A percentile compares a stretch with the other conserved stretches of the same genome.
Evolutionary conservation across 2,888 invertebrate species (phyloP).

Genomic region (Camptogramma bilineatum): DNA sequence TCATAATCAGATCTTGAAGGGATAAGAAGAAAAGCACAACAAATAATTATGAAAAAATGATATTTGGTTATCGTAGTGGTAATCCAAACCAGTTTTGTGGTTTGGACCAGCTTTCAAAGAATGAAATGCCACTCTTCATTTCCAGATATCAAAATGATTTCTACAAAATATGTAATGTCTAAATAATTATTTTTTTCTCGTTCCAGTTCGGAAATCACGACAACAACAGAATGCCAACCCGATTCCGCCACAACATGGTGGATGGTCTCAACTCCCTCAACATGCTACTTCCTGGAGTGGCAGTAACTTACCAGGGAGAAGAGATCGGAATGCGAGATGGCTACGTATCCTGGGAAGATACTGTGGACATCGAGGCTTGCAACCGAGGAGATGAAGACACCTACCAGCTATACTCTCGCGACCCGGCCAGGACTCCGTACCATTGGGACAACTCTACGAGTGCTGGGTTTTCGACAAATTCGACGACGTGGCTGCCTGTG

Average conservation of each 20-base stretch:
- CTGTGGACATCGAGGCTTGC: slow-evolving; percentile 84
- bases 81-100: no score
- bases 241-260: slow-evolving; percentile 87
- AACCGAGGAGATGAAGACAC: slow-evolving; percentile 82
- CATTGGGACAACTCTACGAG: slow-evolving; percentile 86
- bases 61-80: no score
- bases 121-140: background rate
- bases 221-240: slow-evolving; percentile 86
- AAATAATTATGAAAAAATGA: no score
- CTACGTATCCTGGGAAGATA: slow-evolving; percentile 84
- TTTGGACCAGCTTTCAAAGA: no score
- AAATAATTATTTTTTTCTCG: background rate
- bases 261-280: slow-evolving; percentile 89
- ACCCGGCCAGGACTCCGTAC: slow-evolving; percentile 88
- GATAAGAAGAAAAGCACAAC: no score
- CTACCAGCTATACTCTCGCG: slow-evolving; percentile 83
- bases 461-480: slow-evolving; percentile 86
- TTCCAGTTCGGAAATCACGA: slow-evolving; percentile 89
- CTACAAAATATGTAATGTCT: no score
- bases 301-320: slow-evolving; percentile 93
- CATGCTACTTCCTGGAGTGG: slow-evolving; percentile 90
- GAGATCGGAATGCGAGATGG: slow-evolving; percentile 90
- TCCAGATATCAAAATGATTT: no score
- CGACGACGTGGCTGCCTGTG: slow-evolving; percentile 88
- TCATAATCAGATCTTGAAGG: no score